Evolutionary conservation across 2,888 invertebrate genomes (phyloP), one percentile per base, ranked within the genome.

Genomic region (Scrobipalpa costella): DNA sequence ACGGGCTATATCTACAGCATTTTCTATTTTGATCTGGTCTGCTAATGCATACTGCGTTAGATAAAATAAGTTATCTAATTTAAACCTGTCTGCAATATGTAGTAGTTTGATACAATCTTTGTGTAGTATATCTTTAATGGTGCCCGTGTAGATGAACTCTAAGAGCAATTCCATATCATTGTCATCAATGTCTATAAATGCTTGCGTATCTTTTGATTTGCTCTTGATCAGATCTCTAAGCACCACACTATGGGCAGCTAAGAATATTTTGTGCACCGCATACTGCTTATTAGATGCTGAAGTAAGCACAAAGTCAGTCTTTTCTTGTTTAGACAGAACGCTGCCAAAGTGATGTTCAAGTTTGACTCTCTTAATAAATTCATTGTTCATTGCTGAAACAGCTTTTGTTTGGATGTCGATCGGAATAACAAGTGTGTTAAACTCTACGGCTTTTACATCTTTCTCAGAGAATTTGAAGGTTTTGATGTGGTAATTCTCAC

Each of bases 121-220:
- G 9, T 80, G 76, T n/a, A 68, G 64, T 17, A 87, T 69, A 64
- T 85, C 75, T 66, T 74, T 75, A 15, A 90, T 76, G 3, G 79
- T 78, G 5, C 89, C 88, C 1, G 82, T 84, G 66, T 89, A 88
- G 17, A 90, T 69, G 68, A 84, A 89, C 63, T 86, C 74, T 17
- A 88, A 61, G 0, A 90, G 68, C n/a, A 85, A 62, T 58, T 83
- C 81, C 72, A 89, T 78, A 47, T 84, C 81, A 59, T 76, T 72
- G 64, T 89, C 84, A 61, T 66, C 70, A 7, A 84, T 75, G 62
- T 88, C 80, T 36, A 89, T 64, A 49, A 68, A 69, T 49, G 79
- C 67, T 11, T 72, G 67, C 44, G 69, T 69, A 7, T 69, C 64
- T n/a, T 76, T 68, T 1, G 63, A 59, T 0, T 74, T 66, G 49